A percentile compares a stretch with the other conserved stretches of the same genome.
Conservation (phyloP, 2,113 vertebrate genomes). For the Sebastes schlegelii region DNA sequence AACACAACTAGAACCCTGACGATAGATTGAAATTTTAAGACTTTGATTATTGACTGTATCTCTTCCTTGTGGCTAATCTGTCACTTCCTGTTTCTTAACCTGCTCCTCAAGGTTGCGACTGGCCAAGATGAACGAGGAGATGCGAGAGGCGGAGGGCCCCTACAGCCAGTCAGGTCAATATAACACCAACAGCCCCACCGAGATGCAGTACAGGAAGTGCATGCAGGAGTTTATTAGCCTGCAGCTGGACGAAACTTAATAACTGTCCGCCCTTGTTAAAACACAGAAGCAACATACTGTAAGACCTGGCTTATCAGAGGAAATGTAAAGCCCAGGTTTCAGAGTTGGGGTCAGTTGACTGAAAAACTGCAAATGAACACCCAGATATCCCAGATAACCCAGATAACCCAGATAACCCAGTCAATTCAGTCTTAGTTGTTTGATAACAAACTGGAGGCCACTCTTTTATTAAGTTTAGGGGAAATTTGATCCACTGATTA, state of each 20-base stretch:
- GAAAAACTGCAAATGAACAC: not conserved
- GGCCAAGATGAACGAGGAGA: conserved; percentile 99
- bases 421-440: not conserved
- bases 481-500: not conserved
- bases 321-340: conserved; percentile 11
- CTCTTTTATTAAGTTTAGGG: not conserved
- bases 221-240: conserved; percentile 97
- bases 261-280: not conserved
- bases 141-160: conserved; percentile 97
- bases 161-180: conserved; percentile 99
- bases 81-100: conserved; percentile 5
- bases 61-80: not conserved
- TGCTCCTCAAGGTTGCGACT: conserved; percentile 88
- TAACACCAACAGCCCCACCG: conserved; percentile 93
- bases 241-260: conserved; percentile 90
- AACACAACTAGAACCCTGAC: too few species aligned
- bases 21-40: not conserved
- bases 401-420: not conserved
- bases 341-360: conserved; percentile 38
- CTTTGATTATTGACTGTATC: not conserved
- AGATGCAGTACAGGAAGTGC: conserved; percentile 97
- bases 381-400: too few species aligned
- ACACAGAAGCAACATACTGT: conserved; percentile 3
- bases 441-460: not conserved
- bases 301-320: not conserved